A percentile compares a stretch with the other conserved stretches of the same genome.
Evolutionary conservation across 2,888 invertebrate species (phyloP).

Genomic region (Argyra leucocephala): DNA sequence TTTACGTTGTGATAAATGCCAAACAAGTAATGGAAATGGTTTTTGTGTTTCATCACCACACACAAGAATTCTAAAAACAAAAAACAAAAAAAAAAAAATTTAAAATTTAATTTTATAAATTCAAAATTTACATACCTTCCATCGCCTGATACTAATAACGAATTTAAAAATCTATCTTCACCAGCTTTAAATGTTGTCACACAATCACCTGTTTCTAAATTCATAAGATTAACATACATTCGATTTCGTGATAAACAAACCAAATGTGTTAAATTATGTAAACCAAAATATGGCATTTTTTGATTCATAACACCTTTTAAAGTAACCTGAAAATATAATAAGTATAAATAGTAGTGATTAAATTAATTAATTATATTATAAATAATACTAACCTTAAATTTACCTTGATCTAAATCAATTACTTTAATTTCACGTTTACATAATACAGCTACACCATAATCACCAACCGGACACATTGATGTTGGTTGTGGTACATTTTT

Average conservation of each 20-base stretch:
- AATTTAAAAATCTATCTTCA: constrained; percentile 82
- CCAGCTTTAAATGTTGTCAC: constrained; percentile 77
- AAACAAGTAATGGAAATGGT: constrained; percentile 80
- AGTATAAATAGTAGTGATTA: constrained; percentile 7
- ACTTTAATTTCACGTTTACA: constrained; percentile 72
- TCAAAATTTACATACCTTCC: constrained; percentile 52
- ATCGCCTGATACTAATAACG: constrained; percentile 76
- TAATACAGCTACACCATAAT: constrained; percentile 65
- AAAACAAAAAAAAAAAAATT: not conserved
- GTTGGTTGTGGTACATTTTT: constrained; percentile 68
- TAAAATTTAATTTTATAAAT: not conserved
- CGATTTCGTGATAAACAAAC: constrained; percentile 76
- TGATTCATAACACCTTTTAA: constrained; percentile 85
- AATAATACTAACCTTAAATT: constrained; percentile 34
- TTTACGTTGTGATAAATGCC: constrained; percentile 76
- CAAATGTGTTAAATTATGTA: constrained; percentile 65
- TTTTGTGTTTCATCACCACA: constrained; percentile 90
- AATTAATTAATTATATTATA: not conserved
- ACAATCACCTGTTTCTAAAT: constrained; percentile 60
- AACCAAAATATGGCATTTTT: constrained; percentile 82
- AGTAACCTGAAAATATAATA: constrained; percentile 49
- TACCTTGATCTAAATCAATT: constrained; percentile 68
- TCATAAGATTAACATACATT: constrained; percentile 84
- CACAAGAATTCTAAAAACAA: constrained; percentile 58
- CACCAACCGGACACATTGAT: constrained; percentile 66